phyloP scores from a whole-genome alignment of 2,888 invertebrate species.

The Ophioninae sp. region DNA sequence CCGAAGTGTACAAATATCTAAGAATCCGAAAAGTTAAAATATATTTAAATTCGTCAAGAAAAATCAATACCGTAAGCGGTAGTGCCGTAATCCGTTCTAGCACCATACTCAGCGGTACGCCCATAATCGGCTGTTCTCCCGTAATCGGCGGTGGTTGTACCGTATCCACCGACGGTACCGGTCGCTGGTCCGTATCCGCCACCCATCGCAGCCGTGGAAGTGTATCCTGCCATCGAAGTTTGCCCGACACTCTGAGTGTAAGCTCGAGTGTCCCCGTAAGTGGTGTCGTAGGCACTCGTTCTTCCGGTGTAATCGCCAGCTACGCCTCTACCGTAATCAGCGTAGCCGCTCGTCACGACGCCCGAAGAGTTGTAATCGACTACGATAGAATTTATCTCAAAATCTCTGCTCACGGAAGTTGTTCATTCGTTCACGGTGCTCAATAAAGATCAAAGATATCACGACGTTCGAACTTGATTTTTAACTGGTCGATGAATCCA shows the following conservation, averaged over 20 bases:
- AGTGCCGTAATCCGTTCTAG: slow-evolving; percentile 77
- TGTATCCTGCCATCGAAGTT: slow-evolving; percentile 77
- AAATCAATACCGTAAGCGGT: slow-evolving; percentile 57
- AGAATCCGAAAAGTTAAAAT: background rate
- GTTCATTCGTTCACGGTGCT: background rate
- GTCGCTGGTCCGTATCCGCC: slow-evolving; percentile 78
- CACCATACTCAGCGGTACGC: slow-evolving; percentile 76
- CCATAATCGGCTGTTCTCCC: slow-evolving; percentile 77
- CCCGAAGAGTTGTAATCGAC: slow-evolving; percentile 75
- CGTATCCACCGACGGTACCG: slow-evolving; percentile 77
- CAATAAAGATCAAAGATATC: background rate
- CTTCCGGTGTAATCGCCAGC: slow-evolving; percentile 79
- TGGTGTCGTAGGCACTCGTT: slow-evolving; percentile 77
- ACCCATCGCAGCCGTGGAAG: slow-evolving; percentile 76
- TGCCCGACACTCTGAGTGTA: slow-evolving; percentile 78
- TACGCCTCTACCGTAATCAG: slow-evolving; percentile 77
- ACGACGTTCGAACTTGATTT: too few species aligned
- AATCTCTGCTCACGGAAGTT: background rate
- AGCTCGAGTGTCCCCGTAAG: slow-evolving; percentile 77
- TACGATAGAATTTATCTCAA: slow-evolving; percentile 6
- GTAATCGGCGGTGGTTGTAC: slow-evolving; percentile 77
- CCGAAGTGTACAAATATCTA: background rate
- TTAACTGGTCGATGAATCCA: background rate
- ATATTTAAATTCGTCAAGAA: background rate
- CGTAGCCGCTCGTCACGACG: slow-evolving; percentile 77